Evolutionary conservation across 2,113 vertebrate genomes (phyloP).

Genomic region (Corvus moneduloides): DNA sequence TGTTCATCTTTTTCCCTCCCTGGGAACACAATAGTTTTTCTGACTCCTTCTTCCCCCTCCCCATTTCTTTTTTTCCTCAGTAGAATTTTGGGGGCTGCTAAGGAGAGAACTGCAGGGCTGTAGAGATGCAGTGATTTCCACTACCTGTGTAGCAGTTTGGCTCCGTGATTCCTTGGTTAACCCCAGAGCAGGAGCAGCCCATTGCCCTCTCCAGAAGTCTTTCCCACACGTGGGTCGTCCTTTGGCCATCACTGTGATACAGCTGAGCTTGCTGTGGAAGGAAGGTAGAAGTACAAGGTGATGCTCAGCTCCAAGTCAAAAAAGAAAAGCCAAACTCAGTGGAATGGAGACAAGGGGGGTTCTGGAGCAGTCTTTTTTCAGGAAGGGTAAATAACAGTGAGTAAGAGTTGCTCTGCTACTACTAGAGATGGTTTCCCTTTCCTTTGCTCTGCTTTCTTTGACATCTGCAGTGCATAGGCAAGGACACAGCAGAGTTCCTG

Average conservation of each 20-base stretch:
- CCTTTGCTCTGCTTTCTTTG: not conserved
- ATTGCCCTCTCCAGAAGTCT: not conserved
- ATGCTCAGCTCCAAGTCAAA: not conserved
- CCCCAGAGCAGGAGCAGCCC: not conserved
- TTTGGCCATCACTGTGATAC: not conserved
- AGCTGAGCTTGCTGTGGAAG: not conserved
- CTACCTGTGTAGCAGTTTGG: not conserved
- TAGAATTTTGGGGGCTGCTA: not conserved
- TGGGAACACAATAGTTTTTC: constrained; percentile 9
- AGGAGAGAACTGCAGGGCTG: not conserved
- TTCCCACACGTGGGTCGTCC: not conserved
- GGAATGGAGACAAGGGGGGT: not conserved
- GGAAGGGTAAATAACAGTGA: not conserved
- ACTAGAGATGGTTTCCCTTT: not conserved
- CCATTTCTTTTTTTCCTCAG: not conserved
- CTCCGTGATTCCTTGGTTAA: not conserved
- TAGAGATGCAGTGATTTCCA: not conserved
- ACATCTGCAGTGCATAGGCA: not conserved
- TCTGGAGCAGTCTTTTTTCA: not conserved
- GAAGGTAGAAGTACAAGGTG: not conserved
- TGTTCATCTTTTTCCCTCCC: not conserved
- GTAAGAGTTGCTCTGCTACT: not conserved
- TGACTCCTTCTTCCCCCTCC: not conserved
- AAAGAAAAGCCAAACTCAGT: not conserved
- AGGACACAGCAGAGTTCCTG: not conserved